Evolutionary conservation across 2,888 invertebrate species (phyloP), one percentile per base, ranked within the genome.

Genomic region (Drosophila prostipennis): DNA sequence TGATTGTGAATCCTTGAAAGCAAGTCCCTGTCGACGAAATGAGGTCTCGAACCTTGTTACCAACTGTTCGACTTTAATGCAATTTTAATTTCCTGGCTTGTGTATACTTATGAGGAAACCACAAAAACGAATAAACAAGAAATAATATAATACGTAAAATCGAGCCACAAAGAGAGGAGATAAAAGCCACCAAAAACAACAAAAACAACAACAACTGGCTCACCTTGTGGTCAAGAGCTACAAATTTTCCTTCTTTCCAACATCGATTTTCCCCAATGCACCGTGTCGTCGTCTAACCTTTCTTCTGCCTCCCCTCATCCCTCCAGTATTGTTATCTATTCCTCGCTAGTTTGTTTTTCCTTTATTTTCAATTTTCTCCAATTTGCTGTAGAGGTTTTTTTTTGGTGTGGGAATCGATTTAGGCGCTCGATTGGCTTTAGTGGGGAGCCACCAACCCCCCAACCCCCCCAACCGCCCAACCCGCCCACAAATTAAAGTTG

Each of bases 221-320:
- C 58, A 70, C 70, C 69, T 70, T 70, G 69, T 60, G 59, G 59
- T 51, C 45, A 55, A 59, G 43, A 46, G 68, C 68, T 36, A 58
- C 26, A 52, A 45, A 68, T 70, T 70, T 70, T 70, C 43, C 70
- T 70, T 70, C 39, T 36, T 55, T 61, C 71, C 53, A 55, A 56
- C 72, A 71, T 71, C 61, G 71, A 71, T 71, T 71, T 71, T 71
- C 71, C 71, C 55, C 71, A 71, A 52, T 45, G 65, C 52, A 43
- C 14, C 39, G 23, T 42, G 42, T 42, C 42, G 53, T 32, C 68
- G 48, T 48, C 51, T 68, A 68, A 65, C 65, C 54, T 67, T 67
- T 55, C 67, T 42, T 45, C 19, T 23, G 10, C 43, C 52, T 32
- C 43, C 51, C 53, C 11, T 32, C 11, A 10, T 10, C 10, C 11